phyloP scores from a whole-genome alignment of 2,888 invertebrate genomes.

The Scaptomyza caliginosa region DNA sequence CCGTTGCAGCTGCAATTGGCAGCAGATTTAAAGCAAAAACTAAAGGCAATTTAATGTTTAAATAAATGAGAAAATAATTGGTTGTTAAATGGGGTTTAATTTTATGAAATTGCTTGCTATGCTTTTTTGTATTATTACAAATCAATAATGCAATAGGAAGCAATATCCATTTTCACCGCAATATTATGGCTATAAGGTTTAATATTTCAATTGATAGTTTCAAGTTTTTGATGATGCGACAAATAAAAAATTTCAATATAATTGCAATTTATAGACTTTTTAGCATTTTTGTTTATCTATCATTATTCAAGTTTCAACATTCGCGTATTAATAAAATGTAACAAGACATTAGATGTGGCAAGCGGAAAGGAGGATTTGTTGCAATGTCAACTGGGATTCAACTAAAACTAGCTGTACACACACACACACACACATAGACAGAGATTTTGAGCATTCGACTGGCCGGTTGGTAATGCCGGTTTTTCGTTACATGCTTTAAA shows the following conservation, averaged over 20 bases:
- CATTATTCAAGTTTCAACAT: conserved; percentile 33
- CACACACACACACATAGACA: conserved; percentile 42
- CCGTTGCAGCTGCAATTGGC: background rate
- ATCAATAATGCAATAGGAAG: background rate
- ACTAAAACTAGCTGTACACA: conserved; percentile 18
- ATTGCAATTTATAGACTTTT: conserved; percentile 41
- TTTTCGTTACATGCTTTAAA: conserved; percentile 35
- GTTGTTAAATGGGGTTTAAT: too few species aligned
- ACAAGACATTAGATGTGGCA: conserved; percentile 3
- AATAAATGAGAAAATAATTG: too few species aligned
- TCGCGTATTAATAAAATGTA: conserved; percentile 48
- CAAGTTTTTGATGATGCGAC: conserved; percentile 25
- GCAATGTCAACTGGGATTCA: conserved; percentile 28
- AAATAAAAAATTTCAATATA: conserved; percentile 26
- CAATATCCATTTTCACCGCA: conserved; percentile 14
- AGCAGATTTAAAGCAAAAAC: background rate
- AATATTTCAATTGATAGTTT: conserved; percentile 14
- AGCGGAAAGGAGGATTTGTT: background rate
- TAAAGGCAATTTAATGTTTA: too few species aligned
- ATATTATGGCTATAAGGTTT: conserved; percentile 6
- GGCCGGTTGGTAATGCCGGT: conserved; percentile 22
- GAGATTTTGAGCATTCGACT: conserved; percentile 13
- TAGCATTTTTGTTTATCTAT: too few species aligned
- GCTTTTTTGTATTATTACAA: too few species aligned
- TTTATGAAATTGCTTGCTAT: too few species aligned